Conservation (phyloP, 2,797 vertebrate genomes). For the Vultur gryphus region DNA sequence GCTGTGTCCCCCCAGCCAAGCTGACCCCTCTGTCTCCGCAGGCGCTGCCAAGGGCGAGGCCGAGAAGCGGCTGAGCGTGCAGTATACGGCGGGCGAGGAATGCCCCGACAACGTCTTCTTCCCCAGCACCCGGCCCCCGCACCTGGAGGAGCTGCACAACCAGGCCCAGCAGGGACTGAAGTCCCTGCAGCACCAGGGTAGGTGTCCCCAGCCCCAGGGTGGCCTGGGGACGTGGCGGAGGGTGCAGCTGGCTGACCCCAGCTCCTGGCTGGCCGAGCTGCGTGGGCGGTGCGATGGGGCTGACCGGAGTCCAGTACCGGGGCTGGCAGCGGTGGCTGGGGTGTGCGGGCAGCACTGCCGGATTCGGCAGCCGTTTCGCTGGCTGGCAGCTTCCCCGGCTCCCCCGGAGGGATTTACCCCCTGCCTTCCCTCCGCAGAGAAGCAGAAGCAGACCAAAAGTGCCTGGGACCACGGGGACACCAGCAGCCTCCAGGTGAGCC, state of each 20-base stretch:
- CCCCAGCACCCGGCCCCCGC: constrained; percentile 80
- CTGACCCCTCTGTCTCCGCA: constrained; percentile 38
- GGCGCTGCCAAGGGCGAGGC: constrained; percentile 75
- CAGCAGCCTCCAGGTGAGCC: constrained; percentile 86
- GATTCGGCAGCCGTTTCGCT: accelerated
- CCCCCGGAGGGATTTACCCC: not conserved
- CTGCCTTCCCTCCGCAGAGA: constrained; percentile 75
- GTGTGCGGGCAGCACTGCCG: not conserved
- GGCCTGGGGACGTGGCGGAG: not conserved
- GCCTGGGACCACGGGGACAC: constrained; percentile 84
- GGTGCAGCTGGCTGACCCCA: not conserved
- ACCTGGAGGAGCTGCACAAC: constrained; percentile 90
- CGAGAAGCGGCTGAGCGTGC: constrained; percentile 72
- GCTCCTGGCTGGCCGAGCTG: not conserved
- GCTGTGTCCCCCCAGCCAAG: not conserved
- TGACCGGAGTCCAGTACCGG: not conserved
- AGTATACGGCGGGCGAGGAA: constrained; percentile 74
- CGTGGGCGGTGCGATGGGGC: not conserved
- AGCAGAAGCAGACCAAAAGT: constrained; percentile 78
- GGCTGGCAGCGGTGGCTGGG: not conserved
- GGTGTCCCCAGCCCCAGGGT: not conserved
- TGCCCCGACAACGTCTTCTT: constrained; percentile 92
- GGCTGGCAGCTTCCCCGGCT: accelerated
- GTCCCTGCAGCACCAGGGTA: constrained; percentile 91
- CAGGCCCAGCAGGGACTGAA: constrained; percentile 91